A percentile compares a stretch with the other conserved stretches of the same genome.
These are phyloP conservation scores for Palaemon carinicauda DNA, from an alignment of 1,140 invertebrate species.

Conservation along the genomic window DNA sequence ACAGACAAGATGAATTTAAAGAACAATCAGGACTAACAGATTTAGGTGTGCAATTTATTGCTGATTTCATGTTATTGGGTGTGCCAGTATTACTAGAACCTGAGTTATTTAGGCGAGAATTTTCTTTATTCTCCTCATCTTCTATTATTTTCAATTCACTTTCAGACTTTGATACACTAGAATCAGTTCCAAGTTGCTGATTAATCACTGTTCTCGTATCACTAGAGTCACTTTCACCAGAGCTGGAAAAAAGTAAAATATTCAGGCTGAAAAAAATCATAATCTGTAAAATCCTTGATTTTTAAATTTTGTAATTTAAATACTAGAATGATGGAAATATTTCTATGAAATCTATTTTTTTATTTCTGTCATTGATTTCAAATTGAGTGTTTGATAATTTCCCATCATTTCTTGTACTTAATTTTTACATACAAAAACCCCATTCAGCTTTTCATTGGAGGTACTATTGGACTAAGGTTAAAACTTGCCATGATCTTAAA, in stretches of 20 bases:
- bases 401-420: no score
- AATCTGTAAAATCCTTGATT: no score
- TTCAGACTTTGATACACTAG: background rate
- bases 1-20: slow-evolving; percentile 62
- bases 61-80: background rate
- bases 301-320: no score
- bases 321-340: no score
- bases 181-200: slow-evolving; percentile 32
- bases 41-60: slow-evolving; percentile 26
- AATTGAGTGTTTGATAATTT: no score
- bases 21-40: slow-evolving; percentile 43
- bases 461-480: no score
- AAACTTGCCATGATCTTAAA: no score
- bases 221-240: slow-evolving; percentile 59
- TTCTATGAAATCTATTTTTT: no score
- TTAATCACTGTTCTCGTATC: slow-evolving; percentile 59
- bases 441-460: no score
- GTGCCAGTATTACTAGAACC: slow-evolving; percentile 10
- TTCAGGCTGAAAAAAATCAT: no score
- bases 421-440: no score
- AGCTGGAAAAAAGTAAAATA: slow-evolving; percentile 38
- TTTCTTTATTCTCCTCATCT: slow-evolving; percentile 41
- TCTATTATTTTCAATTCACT: slow-evolving; percentile 38
- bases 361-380: no score
- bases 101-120: background rate